Base-by-base conservation (phyloP, 2,113 vertebrate species). In the Pleuronectes platessa region DNA sequence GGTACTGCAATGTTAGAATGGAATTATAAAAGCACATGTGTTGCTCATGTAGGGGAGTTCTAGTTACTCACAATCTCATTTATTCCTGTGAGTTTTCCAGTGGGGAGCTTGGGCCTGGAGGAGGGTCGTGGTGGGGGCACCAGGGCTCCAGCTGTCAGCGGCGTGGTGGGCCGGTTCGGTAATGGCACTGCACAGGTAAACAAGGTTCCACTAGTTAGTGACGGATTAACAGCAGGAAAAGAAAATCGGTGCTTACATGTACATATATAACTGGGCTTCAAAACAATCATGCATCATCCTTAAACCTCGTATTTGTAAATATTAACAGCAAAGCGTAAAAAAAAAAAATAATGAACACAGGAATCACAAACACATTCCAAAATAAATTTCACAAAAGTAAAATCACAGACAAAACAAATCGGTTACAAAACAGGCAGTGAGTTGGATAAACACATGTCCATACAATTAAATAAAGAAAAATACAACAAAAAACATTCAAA, bases 81-180 rank as follows among this genome's bases (percentile, higher is more conserved):
- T 91, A 99, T 99, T 56, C 98, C 98, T 76, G 95, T 95, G 66
- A 98, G 96, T 92, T 98, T 99, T 61, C 93, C 95, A 0, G 95
- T 71, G 59, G 97, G 83, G 76, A 99, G 91, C 91, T 99, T 99
- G 92, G 97, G 97, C 92, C 97, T 95, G 79, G 98, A 99, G 82
- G 96, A 94, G 77, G 97, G 98, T 54, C 98, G 94, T 63, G 97
- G 97, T 12, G 98, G 98, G 9, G 98, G 97, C 65, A 97, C 95
- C 84, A 99, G 95, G 77, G 94, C 93, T 78, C 96, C 95, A 47
- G 96, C 78, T 60, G 96, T 94, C 89, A 96, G 94, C 40, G 98
- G 97, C 55, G 96, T 98, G 3, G 95, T 94, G 15, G 97, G 96
- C 76, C 96, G 94, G 85, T 95, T 96, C 88, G 95, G 82, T 70